Conservation (phyloP, 2,888 invertebrate genomes). For the Parnassius apollo region DNA sequence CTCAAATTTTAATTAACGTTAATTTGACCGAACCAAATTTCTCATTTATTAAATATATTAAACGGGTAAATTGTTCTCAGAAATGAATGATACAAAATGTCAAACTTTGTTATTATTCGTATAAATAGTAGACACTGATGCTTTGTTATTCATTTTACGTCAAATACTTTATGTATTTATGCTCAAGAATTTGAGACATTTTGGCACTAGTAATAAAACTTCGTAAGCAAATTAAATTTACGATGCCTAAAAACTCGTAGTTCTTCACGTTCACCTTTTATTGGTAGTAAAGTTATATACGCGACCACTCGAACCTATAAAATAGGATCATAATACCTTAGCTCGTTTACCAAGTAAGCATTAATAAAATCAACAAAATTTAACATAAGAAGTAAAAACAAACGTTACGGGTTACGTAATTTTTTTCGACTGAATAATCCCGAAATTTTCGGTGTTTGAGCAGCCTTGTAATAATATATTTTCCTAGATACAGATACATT, state of each 20-base stretch:
- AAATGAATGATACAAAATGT: background rate
- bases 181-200: background rate
- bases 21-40: background rate
- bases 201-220: conserved; percentile 5
- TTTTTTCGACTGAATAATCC: too few relatives aligned
- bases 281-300: conserved; percentile 23
- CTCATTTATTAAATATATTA: background rate
- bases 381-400: background rate
- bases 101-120: background rate
- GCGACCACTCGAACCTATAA: conserved; percentile 24
- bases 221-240: conserved; percentile 19
- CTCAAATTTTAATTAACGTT: too few relatives aligned
- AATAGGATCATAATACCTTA: conserved; percentile 3
- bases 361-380: conserved; percentile 13
- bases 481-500: too few relatives aligned
- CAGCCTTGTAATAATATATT: too few relatives aligned
- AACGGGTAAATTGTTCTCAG: background rate
- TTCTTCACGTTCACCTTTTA: conserved; percentile 17
- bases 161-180: background rate
- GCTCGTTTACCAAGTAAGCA: background rate
- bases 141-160: background rate
- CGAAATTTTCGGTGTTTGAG: too few relatives aligned
- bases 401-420: too few relatives aligned
- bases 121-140: background rate
- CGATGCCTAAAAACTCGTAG: background rate